Base-by-base conservation (phyloP, 1,140 invertebrate species). In the Coptotermes formosanus region DNA sequence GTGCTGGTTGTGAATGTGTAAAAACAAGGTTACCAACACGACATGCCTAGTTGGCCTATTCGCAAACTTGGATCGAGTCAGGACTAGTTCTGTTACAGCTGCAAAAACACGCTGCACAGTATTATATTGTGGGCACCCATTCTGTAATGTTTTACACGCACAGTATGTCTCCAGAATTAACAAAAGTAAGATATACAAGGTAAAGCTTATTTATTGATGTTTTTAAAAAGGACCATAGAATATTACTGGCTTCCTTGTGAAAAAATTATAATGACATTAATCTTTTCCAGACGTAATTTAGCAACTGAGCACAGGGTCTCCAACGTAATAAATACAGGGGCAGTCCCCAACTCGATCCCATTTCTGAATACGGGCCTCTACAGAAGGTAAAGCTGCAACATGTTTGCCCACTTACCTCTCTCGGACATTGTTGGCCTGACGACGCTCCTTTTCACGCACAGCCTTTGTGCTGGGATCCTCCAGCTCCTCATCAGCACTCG, bases 341-440 rank as follows among this genome's bases (percentile, higher is more conserved):
- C 82, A 52, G 82, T 45, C 25, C 3, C 82, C 2, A 32, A 83
- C 82, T 83, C 32, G 82, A 83, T 83, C 82, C 82, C 25, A 83
- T 83, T 83, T 83, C 82, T 83, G 82, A 83, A 83, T 83, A 83
- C 32, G 82, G 82, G 82, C 82, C 82, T 43, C 82, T 83, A 83
- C 43, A n/a, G 82, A 83, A 83, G 82, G 43, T 21, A 16, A 82
- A 44, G 82, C 11, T 16, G n/a, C 8, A 85, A 9, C 14, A 75
- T 30, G 30, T 21, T 85, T 7, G 90, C 90, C 92, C 92, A 93
- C 94, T 92, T 93, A 98, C 97, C 97, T 96, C 95, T 99, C 98
- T 89, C 98, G 93, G 89, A 98, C 98, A 94, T 99, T 99, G 94
- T 99, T 99, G 88, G 98, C 98, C 92, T 98, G 97, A 88, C 98